Evolutionary conservation across 64 coral and sea anemone genomes (phyloP).

Genomic region (Cladopsammia gracilis): DNA sequence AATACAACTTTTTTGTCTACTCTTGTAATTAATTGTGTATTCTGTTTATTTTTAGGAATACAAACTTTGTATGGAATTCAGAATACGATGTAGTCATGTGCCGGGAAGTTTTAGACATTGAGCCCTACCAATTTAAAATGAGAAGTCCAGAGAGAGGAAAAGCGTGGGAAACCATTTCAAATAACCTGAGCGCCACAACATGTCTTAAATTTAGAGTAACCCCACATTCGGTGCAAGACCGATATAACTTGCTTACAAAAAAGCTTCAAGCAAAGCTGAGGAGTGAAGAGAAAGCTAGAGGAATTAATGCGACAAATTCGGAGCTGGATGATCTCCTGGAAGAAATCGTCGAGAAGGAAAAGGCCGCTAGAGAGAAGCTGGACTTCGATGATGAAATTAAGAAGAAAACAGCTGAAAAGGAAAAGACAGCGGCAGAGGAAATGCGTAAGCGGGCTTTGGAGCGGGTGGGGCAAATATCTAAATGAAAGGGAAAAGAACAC

Average conservation of each 20-base stretch:
- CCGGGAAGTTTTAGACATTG: conserved; percentile 20
- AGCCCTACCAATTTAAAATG: conserved; percentile 30
- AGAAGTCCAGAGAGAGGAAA: conserved; percentile 26
- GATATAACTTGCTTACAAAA: not conserved
- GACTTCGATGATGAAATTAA: no score
- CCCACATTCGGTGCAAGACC: not conserved
- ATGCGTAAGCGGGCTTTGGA: no score
- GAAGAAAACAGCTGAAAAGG: not conserved
- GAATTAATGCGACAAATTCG: conserved; percentile 11
- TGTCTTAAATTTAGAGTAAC: conserved; percentile 19
- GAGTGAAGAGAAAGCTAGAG: no score
- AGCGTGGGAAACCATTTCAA: conserved; percentile 11
- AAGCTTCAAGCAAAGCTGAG: not conserved
- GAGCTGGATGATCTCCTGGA: not conserved
- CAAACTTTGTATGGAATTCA: conserved; percentile 15
- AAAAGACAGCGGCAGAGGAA: not conserved
- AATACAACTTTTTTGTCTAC: no score
- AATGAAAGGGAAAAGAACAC: not conserved
- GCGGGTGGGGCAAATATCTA: not conserved
- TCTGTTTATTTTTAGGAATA: not conserved
- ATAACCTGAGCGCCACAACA: not conserved
- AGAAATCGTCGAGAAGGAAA: not conserved
- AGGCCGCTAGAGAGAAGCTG: conserved; percentile 25
- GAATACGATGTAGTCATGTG: conserved; percentile 14
- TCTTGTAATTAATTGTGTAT: no score